Base-by-base conservation (phyloP, 2,888 invertebrate genomes). In the Drosophila putrida region DNA sequence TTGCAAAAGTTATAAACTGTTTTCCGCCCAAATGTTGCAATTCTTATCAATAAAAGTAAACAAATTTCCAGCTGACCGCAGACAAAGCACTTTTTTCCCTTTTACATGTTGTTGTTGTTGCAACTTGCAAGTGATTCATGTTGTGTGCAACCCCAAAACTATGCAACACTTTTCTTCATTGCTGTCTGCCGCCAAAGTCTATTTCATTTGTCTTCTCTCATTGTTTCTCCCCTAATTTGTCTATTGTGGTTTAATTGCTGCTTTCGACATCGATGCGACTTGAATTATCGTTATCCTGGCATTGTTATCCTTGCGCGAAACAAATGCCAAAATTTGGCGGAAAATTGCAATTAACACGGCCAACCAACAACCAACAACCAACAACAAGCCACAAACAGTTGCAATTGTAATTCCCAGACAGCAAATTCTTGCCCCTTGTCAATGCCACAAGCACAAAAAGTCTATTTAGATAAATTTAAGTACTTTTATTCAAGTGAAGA, bases 311-410 rank as follows among this genome's bases (percentile, higher is more conserved):
- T 33, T 35, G 41, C 41, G 39, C 31, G 10, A 13, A 9, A 39
- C 43, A 36, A 44, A 55, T 25, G 13, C 61, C 35, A 25, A 60
- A 55, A 68, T 58, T 65, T 72, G 75, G 75, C 70, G 82, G 75
- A 60, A 75, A 86, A 79, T 84, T 84, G 75, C 83, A 86, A 85
- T 87, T 82, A 83, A 76, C 70, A 64, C 71, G 9, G 8, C 20
- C 41, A 11, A 36, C n/a, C n/a, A n/a, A n/a, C n/a, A n/a, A 13
- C 51, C 36, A 33, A 15, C n/a, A 11, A 41, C 38, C 36, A 60
- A 31, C 25, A 51, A 35, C 31, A 35, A 39, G 9, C 28, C 25
- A 10, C 58, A 39, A 59, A 43, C 33, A 50, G 50, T 33, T 31
- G 46, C 36, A 20, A 58, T 55, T 33, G 33, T 43, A 25, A 55